Evolutionary conservation across 2,113 vertebrate genomes (phyloP).

Genomic region (Notarius quadriscutis): DNA sequence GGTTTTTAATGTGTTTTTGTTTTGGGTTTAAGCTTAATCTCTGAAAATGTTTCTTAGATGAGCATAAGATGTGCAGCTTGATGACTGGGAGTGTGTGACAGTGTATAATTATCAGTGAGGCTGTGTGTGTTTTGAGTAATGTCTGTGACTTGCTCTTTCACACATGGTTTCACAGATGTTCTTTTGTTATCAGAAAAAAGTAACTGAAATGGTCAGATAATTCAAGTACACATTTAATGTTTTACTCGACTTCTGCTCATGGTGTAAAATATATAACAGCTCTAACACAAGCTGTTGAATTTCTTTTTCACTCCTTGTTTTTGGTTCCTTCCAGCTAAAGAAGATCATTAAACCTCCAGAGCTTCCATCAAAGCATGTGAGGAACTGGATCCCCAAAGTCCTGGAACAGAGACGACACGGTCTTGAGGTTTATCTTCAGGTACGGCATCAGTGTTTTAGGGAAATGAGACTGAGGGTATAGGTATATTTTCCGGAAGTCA

Average conservation of each 20-base stretch:
- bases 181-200: background rate
- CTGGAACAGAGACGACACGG: conserved; percentile 92
- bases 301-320: background rate
- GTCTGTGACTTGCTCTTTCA: background rate
- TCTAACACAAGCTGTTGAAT: background rate
- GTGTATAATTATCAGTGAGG: conserved; percentile 3
- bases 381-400: conserved; percentile 98
- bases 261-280: background rate
- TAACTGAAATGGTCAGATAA: background rate
- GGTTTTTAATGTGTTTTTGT: background rate
- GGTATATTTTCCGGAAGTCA: background rate
- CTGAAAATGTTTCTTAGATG: background rate
- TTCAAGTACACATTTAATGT: background rate
- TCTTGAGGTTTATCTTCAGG: conserved; percentile 93
- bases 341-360: conserved; percentile 95
- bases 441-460: conserved; percentile 48
- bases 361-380: conserved; percentile 96
- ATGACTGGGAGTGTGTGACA: background rate
- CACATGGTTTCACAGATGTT: background rate
- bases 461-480: background rate
- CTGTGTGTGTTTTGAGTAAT: background rate
- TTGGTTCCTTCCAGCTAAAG: conserved; percentile 80
- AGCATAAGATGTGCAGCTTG: background rate
- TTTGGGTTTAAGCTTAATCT: conserved; percentile 8
- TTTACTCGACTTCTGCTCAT: background rate